A percentile compares a stretch with the other conserved stretches of the same genome.
These are phyloP conservation scores for Dasypolia templi DNA, from an alignment of 2,888 invertebrate genomes.

Conservation along the genomic window DNA sequence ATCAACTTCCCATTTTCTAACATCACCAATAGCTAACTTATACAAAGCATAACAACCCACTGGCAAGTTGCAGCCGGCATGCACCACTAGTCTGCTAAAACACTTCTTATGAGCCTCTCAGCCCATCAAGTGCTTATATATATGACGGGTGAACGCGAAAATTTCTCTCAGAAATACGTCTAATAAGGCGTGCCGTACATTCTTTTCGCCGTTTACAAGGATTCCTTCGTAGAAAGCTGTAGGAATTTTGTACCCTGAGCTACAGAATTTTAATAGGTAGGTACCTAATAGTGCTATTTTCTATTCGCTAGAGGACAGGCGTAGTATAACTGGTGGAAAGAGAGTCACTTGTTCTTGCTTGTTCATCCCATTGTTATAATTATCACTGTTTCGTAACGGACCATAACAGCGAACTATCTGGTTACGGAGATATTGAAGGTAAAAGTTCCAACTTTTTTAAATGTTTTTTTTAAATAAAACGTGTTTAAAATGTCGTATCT, in stretches of 20 bases:
- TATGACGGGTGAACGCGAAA: slow-evolving; percentile 48
- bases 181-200: slow-evolving; percentile 51
- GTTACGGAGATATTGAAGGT: too few relatives aligned
- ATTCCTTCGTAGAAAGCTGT: slow-evolving; percentile 35
- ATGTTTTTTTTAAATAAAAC: not conserved
- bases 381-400: not conserved
- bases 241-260: slow-evolving; percentile 35
- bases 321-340: not conserved
- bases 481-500: too few relatives aligned
- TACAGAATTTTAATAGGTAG: slow-evolving; percentile 54
- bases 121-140: slow-evolving; percentile 63
- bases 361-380: not conserved
- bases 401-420: not conserved
- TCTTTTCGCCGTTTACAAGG: slow-evolving; percentile 30
- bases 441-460: not conserved
- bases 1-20: too few relatives aligned
- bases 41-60: slow-evolving; percentile 34
- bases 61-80: slow-evolving; percentile 51
- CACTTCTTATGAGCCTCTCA: slow-evolving; percentile 59
- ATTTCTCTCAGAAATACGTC: slow-evolving; percentile 49
- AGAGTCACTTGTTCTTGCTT: not conserved
- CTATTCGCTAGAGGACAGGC: not conserved
- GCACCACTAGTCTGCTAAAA: slow-evolving; percentile 53
- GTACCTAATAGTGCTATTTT: not conserved
- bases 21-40: not conserved